A percentile compares a stretch with the other conserved stretches of the same genome.
phyloP scores from a whole-genome alignment of 2,888 invertebrate genomes.

The Drosophila nr. perissopoda region DNA sequence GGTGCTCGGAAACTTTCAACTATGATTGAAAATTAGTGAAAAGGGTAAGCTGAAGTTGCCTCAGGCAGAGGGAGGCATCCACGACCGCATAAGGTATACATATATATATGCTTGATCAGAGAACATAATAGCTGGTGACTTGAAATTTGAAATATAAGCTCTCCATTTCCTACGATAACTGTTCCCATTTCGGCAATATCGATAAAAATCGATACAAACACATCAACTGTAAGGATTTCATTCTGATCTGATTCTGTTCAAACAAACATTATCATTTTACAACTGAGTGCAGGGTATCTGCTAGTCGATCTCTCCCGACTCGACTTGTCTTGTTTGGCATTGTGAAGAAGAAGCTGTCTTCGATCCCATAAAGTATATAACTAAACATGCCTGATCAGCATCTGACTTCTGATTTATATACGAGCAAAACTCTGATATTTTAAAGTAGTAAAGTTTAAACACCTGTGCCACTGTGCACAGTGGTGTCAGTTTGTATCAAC shows the following conservation, averaged over 20 bases:
- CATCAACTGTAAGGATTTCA: background rate
- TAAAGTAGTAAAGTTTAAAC: background rate
- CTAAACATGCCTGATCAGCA: background rate
- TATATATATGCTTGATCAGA: background rate
- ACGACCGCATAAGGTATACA: too few species aligned
- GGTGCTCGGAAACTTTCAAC: background rate
- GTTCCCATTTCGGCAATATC: background rate
- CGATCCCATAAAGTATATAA: background rate
- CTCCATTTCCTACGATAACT: background rate
- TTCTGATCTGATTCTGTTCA: background rate
- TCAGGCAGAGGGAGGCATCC: background rate
- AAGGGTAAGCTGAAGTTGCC: background rate
- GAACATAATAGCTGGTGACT: background rate
- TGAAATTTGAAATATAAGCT: background rate
- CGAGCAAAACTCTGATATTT: background rate
- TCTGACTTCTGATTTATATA: too few species aligned
- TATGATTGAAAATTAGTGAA: background rate
- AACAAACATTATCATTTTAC: background rate
- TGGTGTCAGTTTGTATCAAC: conserved; percentile 29
- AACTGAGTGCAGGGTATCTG: background rate
- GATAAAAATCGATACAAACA: background rate
- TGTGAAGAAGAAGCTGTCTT: background rate
- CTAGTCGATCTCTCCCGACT: background rate
- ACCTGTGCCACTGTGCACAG: conserved; percentile 44
- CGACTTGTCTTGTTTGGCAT: too few species aligned